These are phyloP conservation scores for Marmota flaviventris DNA, from an alignment of 2,113 vertebrate genomes.

Conservation along the genomic window DNA sequence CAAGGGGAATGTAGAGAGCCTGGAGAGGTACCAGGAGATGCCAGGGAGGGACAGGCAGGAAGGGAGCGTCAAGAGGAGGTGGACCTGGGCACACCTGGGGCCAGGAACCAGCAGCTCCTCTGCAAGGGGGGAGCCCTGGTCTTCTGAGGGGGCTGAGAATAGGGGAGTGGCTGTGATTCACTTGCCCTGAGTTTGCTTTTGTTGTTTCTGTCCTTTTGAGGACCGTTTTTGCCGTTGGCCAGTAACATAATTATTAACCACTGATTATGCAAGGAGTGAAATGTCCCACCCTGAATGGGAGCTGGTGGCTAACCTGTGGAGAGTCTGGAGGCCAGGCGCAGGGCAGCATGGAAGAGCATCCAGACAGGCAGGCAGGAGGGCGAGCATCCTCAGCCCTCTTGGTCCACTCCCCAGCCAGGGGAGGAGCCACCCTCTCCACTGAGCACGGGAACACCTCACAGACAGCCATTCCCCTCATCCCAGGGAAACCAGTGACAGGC, in stretches of 20 bases:
- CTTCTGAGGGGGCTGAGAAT: background rate
- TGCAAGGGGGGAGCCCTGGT: background rate
- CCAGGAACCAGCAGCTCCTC: background rate
- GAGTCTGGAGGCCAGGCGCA: fast-evolving
- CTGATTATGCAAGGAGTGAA: too few species aligned
- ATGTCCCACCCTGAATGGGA: background rate
- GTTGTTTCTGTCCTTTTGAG: too few species aligned
- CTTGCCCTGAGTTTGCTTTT: too few species aligned
- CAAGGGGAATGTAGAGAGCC: background rate
- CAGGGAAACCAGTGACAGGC: too few species aligned
- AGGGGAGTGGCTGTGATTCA: background rate
- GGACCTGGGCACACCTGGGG: fast-evolving
- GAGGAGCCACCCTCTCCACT: fast-evolving
- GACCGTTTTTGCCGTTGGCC: too few species aligned
- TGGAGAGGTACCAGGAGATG: background rate
- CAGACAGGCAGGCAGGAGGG: fast-evolving
- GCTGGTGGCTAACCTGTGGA: background rate
- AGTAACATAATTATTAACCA: too few species aligned
- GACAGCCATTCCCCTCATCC: background rate
- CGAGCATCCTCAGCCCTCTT: background rate
- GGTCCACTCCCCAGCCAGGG: background rate
- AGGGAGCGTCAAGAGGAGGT: background rate
- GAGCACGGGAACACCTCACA: background rate
- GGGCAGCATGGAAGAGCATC: fast-evolving
- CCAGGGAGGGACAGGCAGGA: too few species aligned